A percentile compares a stretch with the other conserved stretches of the same genome.
Conservation (phyloP, 2,797 vertebrate genomes). For the Bradypodion ventrale region DNA sequence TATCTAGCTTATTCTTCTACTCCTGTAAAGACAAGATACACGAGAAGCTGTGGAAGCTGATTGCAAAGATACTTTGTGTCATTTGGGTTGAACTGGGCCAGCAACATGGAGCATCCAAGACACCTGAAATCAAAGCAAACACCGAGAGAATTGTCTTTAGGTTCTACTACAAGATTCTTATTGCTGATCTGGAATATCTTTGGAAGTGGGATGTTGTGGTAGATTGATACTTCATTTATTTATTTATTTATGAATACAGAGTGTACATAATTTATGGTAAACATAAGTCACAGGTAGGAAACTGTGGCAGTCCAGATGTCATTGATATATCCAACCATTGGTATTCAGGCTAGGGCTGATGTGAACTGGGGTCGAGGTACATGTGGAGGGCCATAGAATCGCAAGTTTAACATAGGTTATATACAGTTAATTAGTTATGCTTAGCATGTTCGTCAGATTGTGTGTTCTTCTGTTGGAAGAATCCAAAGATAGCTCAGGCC, state of each 20-base stretch:
- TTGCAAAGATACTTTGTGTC: not conserved
- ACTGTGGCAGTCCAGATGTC: not conserved
- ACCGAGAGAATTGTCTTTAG: not conserved
- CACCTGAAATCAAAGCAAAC: not conserved
- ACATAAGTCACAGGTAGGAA: not conserved
- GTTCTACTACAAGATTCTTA: not conserved
- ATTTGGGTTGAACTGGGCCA: not conserved
- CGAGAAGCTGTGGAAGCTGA: not conserved
- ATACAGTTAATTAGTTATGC: not conserved
- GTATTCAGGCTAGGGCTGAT: not conserved
- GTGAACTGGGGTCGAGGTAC: too few relatives aligned
- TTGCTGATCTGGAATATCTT: not conserved
- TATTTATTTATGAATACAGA: not conserved
- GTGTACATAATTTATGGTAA: not conserved
- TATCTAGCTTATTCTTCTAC: not conserved
- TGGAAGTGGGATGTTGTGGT: not conserved
- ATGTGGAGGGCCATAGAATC: too few relatives aligned
- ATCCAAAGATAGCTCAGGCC: too few relatives aligned
- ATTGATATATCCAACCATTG: not conserved
- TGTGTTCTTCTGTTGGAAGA: not conserved
- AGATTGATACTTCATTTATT: not conserved
- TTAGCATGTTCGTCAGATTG: too few relatives aligned
- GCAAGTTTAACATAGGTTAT: too few relatives aligned
- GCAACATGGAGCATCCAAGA: not conserved
- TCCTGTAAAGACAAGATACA: not conserved